phyloP scores from a whole-genome alignment of 30 jellyfish, hydroid and myxozoan species.

The Aurelia sp. region DNA sequence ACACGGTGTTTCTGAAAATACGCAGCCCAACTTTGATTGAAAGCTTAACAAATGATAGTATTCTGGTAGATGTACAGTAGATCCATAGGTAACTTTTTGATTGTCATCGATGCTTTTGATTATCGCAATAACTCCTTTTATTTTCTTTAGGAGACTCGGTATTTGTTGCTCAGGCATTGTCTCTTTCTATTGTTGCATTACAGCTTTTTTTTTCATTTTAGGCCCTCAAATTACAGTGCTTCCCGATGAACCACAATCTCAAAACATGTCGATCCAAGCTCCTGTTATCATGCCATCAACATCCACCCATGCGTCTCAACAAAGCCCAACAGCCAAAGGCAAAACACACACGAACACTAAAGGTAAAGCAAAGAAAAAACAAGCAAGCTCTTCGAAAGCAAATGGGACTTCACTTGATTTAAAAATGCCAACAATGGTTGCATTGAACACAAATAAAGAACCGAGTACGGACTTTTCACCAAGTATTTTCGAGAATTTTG shows the following conservation, averaged over 20 bases:
- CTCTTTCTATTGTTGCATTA: too few species aligned
- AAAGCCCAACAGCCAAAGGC: background rate
- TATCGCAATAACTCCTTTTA: too few species aligned
- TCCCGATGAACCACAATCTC: conserved; percentile 54
- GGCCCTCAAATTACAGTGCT: conserved; percentile 63
- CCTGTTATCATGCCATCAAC: background rate
- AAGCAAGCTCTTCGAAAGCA: conserved; percentile 3
- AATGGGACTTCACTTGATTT: conserved; percentile 23
- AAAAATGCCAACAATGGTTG: conserved; percentile 61
- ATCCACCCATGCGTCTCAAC: background rate
- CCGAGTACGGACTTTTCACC: conserved; percentile 60
- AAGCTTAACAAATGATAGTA: too few species aligned
- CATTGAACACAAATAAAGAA: conserved; percentile 18
- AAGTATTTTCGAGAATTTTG: conserved; percentile 52
- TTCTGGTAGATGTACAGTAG: too few species aligned
- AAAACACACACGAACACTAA: background rate
- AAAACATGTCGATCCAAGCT: background rate
- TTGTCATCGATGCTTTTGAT: too few species aligned
- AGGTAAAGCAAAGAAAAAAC: background rate
- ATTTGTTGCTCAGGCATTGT: too few species aligned
- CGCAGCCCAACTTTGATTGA: too few species aligned
- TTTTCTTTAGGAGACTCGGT: too few species aligned
- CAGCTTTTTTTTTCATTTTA: background rate
- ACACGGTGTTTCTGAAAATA: too few species aligned
- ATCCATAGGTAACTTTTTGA: too few species aligned